phyloP scores from a whole-genome alignment of 1,140 invertebrate species.

The Chymomyza costata region DNA sequence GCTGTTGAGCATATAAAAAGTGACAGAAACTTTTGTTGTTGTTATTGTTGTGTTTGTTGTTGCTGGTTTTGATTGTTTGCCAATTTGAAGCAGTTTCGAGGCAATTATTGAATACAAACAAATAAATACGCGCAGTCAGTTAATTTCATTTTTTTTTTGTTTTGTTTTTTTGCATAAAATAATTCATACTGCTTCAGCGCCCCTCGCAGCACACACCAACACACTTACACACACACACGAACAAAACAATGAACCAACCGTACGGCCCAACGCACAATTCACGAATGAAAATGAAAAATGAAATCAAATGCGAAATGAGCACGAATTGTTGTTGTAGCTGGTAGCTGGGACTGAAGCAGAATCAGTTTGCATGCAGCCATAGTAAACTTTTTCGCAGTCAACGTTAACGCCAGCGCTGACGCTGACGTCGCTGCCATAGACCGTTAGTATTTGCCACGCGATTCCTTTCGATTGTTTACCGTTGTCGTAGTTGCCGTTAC shows the following conservation, averaged over 20 bases:
- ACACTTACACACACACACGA: conserved; percentile 7
- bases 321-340: no score
- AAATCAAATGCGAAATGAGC: conserved; percentile 70
- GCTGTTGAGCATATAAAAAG: no score
- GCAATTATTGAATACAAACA: no score
- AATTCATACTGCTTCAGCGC: no score
- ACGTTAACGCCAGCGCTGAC: background rate
- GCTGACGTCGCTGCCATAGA: background rate
- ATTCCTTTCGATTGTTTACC: conserved; percentile 3
- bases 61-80: conserved; percentile 68
- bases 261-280: conserved; percentile 66
- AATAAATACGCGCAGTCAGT: no score
- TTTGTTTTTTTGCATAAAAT: no score
- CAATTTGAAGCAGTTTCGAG: conserved; percentile 52
- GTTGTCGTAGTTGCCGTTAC: conserved; percentile 2
- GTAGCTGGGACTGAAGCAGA: conserved; percentile 8
- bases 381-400: no score
- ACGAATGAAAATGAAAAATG: no score
- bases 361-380: conserved; percentile 6
- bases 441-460: background rate
- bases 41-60: conserved; percentile 26
- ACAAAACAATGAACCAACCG: conserved; percentile 41
- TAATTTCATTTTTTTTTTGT: no score
- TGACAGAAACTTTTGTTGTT: no score
- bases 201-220: conserved; percentile 19